Percentiles rank a stretch among this genome's conserved stretches.
Conservation (phyloP, 1,140 invertebrate species). For the Teleogryllus occipitalis region DNA sequence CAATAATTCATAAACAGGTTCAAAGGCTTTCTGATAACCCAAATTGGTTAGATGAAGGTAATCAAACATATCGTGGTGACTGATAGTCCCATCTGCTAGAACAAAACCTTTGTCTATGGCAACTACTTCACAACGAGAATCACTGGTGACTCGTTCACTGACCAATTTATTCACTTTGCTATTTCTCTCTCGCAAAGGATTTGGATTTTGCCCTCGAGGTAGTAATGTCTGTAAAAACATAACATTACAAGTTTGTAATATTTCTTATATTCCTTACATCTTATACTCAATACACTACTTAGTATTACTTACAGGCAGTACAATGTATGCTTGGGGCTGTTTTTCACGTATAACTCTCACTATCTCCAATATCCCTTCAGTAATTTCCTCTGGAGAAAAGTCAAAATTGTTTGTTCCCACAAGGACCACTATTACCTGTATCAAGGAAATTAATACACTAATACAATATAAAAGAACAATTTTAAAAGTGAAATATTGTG, state of each 20-base stretch:
- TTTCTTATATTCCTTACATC: background rate
- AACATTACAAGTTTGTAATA: background rate
- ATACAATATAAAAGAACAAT: conserved; percentile 21
- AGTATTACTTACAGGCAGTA: conserved; percentile 61
- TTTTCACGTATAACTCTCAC: conserved; percentile 61
- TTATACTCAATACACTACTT: background rate
- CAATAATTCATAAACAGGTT: conserved; percentile 67
- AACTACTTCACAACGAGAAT: conserved; percentile 58
- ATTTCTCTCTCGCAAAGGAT: conserved; percentile 67
- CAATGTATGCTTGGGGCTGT: conserved; percentile 67
- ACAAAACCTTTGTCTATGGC: conserved; percentile 67
- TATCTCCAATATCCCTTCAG: conserved; percentile 70
- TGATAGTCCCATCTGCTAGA: conserved; percentile 67
- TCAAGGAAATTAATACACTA: conserved; percentile 22
- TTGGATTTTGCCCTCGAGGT: conserved; percentile 74
- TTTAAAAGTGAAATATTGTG: conserved; percentile 10
- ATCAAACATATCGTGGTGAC: conserved; percentile 81
- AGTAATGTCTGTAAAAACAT: conserved; percentile 61
- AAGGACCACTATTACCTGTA: conserved; percentile 72
- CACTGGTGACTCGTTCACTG: conserved; percentile 47
- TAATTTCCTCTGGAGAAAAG: conserved; percentile 65
- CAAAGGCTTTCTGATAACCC: conserved; percentile 75
- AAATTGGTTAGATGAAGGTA: conserved; percentile 76
- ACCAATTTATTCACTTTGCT: conserved; percentile 62
- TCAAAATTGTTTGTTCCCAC: conserved; percentile 81